These are phyloP conservation scores for Shargacucullia verbasci DNA, from an alignment of 2,888 invertebrate genomes.

Conservation along the genomic window DNA sequence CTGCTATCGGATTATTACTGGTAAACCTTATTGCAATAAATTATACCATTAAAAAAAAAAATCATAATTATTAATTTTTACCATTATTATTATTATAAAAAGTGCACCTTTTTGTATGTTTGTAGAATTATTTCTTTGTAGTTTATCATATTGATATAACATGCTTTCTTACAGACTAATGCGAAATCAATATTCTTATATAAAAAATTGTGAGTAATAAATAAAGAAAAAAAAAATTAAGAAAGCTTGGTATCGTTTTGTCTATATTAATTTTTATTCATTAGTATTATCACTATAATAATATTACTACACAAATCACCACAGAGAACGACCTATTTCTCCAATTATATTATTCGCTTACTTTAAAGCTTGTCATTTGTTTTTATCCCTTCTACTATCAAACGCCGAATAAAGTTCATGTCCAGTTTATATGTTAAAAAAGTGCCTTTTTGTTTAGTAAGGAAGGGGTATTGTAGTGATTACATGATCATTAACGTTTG, in stretches of 20 bases:
- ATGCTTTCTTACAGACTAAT: constrained; percentile 42
- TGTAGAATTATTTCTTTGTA: constrained; percentile 47
- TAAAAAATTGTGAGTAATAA: too few relatives aligned
- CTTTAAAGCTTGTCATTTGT: too few relatives aligned
- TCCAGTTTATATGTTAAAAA: too few relatives aligned
- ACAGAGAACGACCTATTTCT: neutral
- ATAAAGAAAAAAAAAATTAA: neutral
- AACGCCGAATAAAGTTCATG: too few relatives aligned
- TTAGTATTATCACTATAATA: constrained; percentile 29
- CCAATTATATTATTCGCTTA: neutral
- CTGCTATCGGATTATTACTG: constrained; percentile 93
- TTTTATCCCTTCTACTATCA: too few relatives aligned
- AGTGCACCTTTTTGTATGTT: constrained; percentile 46
- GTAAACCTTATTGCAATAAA: constrained; percentile 84
- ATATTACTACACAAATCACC: constrained; percentile 2
- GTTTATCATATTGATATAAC: constrained; percentile 45
- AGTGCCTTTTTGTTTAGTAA: too few relatives aligned
- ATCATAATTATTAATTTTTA: constrained; percentile 66
- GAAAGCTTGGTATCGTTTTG: constrained; percentile 18
- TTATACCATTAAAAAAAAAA: constrained; percentile 64
- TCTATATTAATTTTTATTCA: constrained; percentile 37
- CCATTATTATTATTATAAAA: constrained; percentile 64
- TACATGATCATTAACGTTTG: too few relatives aligned
- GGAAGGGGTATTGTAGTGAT: too few relatives aligned
- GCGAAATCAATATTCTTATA: neutral